phyloP scores from a whole-genome alignment of 2,113 vertebrate genomes.

The Philantomba maxwellii region DNA sequence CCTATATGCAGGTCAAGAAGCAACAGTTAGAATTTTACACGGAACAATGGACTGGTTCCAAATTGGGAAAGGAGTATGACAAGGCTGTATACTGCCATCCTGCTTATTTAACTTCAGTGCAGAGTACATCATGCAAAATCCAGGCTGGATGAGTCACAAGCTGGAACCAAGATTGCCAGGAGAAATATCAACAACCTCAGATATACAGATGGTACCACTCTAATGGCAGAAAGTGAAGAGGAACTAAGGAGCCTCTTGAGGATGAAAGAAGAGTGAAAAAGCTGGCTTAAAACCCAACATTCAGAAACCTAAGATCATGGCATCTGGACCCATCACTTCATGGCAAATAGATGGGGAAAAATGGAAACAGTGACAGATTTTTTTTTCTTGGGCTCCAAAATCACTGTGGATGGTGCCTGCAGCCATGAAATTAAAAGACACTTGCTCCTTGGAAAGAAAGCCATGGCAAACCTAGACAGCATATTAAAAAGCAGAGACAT shows the following conservation, averaged over 20 bases:
- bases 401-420: background rate
- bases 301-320: background rate
- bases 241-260: background rate
- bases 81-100: background rate
- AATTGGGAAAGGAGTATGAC: background rate
- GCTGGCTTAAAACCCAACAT: background rate
- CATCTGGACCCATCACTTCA: background rate
- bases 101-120: background rate
- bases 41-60: background rate
- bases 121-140: background rate
- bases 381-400: background rate
- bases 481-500: background rate
- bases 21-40: background rate
- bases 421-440: background rate
- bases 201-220: background rate
- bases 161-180: background rate
- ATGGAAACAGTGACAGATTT: background rate
- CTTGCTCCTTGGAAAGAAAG: background rate
- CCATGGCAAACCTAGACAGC: background rate
- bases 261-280: background rate
- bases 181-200: background rate
- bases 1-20: background rate
- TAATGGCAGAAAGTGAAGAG: background rate
- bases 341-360: background rate
- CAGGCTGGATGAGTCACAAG: background rate